Evolutionary conservation across 2,113 vertebrate genomes (phyloP).

Genomic region (Sapajus apella): DNA sequence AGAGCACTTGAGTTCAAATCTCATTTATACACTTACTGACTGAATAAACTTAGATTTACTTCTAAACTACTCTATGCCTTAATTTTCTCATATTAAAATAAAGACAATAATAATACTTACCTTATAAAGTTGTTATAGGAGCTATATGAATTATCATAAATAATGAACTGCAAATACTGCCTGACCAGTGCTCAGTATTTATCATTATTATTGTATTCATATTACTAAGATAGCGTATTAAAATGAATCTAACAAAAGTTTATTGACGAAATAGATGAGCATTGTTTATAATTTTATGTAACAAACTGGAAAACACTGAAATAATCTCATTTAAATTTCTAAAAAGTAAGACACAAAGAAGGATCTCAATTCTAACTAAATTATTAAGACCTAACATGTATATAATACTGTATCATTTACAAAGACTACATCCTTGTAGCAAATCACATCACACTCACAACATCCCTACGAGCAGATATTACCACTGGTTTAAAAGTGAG

Average conservation of each 20-base stretch:
- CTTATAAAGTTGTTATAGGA: background rate
- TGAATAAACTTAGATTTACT: background rate
- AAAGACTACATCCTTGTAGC: background rate
- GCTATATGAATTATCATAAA: background rate
- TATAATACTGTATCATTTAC: background rate
- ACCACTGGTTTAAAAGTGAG: background rate
- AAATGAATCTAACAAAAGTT: background rate
- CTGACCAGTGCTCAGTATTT: background rate
- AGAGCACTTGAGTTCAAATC: background rate
- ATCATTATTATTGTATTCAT: background rate
- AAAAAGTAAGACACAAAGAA: background rate
- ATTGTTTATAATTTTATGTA: background rate
- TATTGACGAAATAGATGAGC: background rate
- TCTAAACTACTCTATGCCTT: background rate
- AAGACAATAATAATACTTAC: background rate
- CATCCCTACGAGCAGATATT: background rate
- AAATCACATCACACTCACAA: background rate
- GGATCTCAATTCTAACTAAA: background rate
- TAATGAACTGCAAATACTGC: background rate
- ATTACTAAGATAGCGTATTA: background rate
- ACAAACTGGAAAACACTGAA: background rate
- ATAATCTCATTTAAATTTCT: background rate
- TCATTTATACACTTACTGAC: background rate
- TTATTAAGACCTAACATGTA: background rate
- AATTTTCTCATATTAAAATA: background rate